Percentiles rank a stretch among this genome's conserved stretches.
phyloP scores from a whole-genome alignment of 2,113 vertebrate genomes.

The Athene cunicularia region DNA sequence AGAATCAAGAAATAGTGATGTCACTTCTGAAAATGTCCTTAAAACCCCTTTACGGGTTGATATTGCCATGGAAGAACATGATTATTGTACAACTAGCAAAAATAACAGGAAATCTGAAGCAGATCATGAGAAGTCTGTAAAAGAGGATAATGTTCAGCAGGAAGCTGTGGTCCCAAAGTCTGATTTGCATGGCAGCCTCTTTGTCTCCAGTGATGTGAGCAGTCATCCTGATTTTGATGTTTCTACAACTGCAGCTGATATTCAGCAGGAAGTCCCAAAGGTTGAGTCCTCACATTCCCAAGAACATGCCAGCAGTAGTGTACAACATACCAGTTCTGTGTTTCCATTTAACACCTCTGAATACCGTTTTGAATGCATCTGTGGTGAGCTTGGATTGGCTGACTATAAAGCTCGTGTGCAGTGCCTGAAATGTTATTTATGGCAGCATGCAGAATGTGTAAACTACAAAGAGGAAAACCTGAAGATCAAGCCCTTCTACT shows the following conservation, averaged over 20 bases:
- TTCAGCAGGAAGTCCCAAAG: background rate
- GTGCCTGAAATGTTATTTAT: conserved; percentile 93
- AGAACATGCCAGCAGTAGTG: background rate
- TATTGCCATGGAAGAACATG: conserved; percentile 75
- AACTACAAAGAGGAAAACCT: conserved; percentile 94
- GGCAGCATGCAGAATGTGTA: conserved; percentile 96
- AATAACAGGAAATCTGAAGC: conserved; percentile 17
- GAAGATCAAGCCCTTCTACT: conserved; percentile 91
- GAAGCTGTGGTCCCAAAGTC: background rate
- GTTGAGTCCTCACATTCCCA: background rate
- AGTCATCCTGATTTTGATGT: background rate
- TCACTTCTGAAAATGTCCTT: conserved; percentile 38
- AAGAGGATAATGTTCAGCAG: background rate
- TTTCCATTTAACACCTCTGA: conserved; percentile 84
- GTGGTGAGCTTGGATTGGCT: conserved; percentile 87
- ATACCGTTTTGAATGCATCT: conserved; percentile 96
- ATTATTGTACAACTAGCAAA: conserved; percentile 73
- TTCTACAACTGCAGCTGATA: background rate
- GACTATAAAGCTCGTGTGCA: conserved; percentile 95
- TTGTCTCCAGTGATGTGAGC: background rate
- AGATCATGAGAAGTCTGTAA: background rate
- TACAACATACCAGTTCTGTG: conserved; percentile 45
- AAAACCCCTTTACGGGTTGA: conserved; percentile 23
- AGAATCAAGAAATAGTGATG: conserved; percentile 46
- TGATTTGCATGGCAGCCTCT: background rate